Conservation (phyloP, 2,797 vertebrate genomes). For the Cossypha caffra region DNA sequence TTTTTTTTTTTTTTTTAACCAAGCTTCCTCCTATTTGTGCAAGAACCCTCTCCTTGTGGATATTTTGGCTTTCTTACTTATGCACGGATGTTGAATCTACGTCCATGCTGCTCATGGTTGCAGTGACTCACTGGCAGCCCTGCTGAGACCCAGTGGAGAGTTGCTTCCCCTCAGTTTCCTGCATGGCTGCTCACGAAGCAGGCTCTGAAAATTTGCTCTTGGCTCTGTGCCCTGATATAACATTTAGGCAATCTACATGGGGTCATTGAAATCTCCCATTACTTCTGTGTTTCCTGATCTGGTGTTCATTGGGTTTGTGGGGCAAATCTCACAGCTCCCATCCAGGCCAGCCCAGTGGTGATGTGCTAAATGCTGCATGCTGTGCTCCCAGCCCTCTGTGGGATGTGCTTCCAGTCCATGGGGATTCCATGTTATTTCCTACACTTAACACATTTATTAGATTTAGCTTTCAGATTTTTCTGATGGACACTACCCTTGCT, state of each 20-base stretch:
- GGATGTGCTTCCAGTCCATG: not conserved
- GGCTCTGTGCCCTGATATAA: not conserved
- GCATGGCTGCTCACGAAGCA: not conserved
- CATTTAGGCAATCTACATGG: not conserved
- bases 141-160: not conserved
- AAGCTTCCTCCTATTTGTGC: not conserved
- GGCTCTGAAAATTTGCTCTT: not conserved
- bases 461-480: not conserved
- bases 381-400: not conserved
- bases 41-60: not conserved
- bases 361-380: not conserved
- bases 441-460: not conserved
- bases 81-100: not conserved
- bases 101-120: fast-evolving
- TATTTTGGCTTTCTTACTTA: not conserved
- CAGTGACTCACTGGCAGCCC: not conserved
- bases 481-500: not conserved
- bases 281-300: not conserved
- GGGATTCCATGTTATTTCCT: not conserved
- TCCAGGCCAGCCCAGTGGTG: not conserved
- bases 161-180: constrained; percentile 6
- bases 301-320: not conserved
- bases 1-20: not conserved
- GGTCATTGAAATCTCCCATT: not conserved
- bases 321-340: not conserved